Percentiles rank a stretch among this genome's conserved stretches.
Evolutionary conservation across 64 coral and sea anemone genomes (phyloP).

Genomic region (Astreopora myriophthalma): DNA sequence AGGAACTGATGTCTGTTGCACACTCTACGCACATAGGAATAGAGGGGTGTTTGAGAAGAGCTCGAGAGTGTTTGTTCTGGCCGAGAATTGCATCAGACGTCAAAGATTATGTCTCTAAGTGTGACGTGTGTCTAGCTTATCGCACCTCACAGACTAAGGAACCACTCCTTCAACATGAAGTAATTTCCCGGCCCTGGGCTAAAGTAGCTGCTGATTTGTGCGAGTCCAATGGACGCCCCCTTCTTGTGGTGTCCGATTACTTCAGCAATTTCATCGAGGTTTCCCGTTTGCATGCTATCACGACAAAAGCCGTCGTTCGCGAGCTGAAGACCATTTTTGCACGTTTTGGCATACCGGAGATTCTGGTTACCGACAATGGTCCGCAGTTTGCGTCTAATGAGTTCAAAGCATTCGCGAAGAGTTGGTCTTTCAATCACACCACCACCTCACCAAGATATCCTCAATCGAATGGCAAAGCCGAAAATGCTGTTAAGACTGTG

Average conservation of each 20-base stretch:
- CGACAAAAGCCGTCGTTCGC: not conserved
- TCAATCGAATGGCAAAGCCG: not conserved
- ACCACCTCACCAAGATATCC: not conserved
- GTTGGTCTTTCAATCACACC: constrained; percentile 9
- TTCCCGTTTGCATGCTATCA: not conserved
- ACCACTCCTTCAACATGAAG: constrained; percentile 8
- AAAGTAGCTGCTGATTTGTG: constrained; percentile 18
- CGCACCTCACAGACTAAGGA: not conserved
- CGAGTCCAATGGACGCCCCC: not conserved
- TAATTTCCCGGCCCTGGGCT: not conserved
- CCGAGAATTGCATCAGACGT: not conserved
- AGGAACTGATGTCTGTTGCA: not conserved
- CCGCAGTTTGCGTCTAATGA: no score
- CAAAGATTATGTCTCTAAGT: constrained; percentile 4
- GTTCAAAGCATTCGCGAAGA: not conserved
- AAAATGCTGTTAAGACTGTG: not conserved
- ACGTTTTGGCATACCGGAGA: not conserved
- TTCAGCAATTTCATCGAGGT: constrained; percentile 34
- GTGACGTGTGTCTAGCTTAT: constrained; percentile 6
- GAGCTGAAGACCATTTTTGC: constrained; percentile 7
- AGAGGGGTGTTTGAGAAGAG: constrained; percentile 11
- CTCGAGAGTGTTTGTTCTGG: not conserved
- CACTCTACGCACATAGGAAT: not conserved
- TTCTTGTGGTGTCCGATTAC: constrained; percentile 8
- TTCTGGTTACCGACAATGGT: not conserved